Conservation (phyloP, 2,888 invertebrate genomes). For the Hirtodrosophila histrioides region DNA sequence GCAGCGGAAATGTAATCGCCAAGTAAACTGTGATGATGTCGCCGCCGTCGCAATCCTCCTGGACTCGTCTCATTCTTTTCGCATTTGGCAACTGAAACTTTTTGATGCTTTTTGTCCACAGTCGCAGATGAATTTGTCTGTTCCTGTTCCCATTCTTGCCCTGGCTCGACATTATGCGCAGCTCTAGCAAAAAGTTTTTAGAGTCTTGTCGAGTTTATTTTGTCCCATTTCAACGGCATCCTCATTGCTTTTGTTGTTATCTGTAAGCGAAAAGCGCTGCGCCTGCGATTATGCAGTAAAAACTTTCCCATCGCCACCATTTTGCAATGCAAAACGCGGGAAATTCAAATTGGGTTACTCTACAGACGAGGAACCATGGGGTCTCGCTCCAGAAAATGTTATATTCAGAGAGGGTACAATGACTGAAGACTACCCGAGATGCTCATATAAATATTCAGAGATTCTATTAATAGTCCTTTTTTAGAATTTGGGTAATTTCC, state of each 20-base stretch:
- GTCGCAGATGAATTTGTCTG: constrained; percentile 73
- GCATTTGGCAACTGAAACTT: constrained; percentile 72
- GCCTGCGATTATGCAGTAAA: constrained; percentile 78
- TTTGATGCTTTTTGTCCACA: constrained; percentile 58
- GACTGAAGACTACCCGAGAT: too few relatives aligned
- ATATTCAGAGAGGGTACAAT: too few relatives aligned
- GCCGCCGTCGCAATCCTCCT: constrained; percentile 11
- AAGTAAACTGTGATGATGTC: constrained; percentile 60
- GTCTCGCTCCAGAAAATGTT: too few relatives aligned
- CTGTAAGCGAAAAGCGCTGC: constrained; percentile 58
- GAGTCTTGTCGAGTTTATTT: constrained; percentile 41
- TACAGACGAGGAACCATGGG: constrained; percentile 14
- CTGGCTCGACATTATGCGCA: constrained; percentile 66
- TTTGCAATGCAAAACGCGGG: constrained; percentile 75
- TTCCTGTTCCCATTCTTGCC: constrained; percentile 39
- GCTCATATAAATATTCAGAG: too few relatives aligned
- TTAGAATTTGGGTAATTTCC: too few relatives aligned
- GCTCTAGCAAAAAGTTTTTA: constrained; percentile 63
- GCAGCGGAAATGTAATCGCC: constrained; percentile 60
- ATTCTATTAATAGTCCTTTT: too few relatives aligned
- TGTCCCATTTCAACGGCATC: constrained; percentile 12
- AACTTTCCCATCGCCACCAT: constrained; percentile 63
- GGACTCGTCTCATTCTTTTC: constrained; percentile 59
- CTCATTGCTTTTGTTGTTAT: constrained; percentile 42
- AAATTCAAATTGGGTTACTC: constrained; percentile 71